Evolutionary conservation across 2,797 vertebrate species (phyloP).

Genomic region (Chelmon rostratus): DNA sequence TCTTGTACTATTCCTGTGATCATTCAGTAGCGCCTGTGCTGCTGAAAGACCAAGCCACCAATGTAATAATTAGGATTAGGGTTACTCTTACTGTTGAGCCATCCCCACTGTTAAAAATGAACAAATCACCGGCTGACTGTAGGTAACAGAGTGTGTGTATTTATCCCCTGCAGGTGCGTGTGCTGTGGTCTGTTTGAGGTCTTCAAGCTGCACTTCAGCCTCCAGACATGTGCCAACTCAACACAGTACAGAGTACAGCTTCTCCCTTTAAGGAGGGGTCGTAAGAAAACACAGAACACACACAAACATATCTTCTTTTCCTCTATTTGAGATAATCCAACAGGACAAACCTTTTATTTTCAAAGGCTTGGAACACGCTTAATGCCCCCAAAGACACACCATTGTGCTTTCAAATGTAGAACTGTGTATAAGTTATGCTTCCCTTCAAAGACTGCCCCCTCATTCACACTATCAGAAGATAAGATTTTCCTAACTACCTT

Average conservation of each 20-base stretch:
- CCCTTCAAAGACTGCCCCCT: not conserved
- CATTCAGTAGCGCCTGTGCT: too few species aligned
- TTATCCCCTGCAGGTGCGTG: slow-evolving; percentile 75
- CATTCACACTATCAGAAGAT: not conserved
- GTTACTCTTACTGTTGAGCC: too few species aligned
- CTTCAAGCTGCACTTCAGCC: slow-evolving; percentile 88
- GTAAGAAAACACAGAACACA: slow-evolving; percentile 72
- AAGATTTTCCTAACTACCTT: not conserved
- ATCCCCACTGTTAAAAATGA: too few species aligned
- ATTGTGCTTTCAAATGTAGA: slow-evolving; percentile 23
- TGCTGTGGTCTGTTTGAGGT: slow-evolving; percentile 85
- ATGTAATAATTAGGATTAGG: too few species aligned
- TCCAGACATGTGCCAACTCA: slow-evolving; percentile 87
- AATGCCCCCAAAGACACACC: slow-evolving; percentile 6
- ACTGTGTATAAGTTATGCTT: slow-evolving; percentile 14
- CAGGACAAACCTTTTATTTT: slow-evolving; percentile 31
- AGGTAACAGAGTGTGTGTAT: not conserved
- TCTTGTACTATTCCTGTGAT: too few species aligned
- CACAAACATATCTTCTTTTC: slow-evolving; percentile 25
- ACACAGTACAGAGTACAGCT: slow-evolving; percentile 86
- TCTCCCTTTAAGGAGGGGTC: slow-evolving; percentile 86
- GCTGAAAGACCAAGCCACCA: too few species aligned
- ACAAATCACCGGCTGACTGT: not conserved
- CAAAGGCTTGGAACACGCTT: slow-evolving; percentile 46
- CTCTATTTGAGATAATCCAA: slow-evolving; percentile 39